Evolutionary conservation across 1,140 invertebrate species (phyloP), one percentile per base, ranked within the genome.

Genomic region (Conus betulinus): DNA sequence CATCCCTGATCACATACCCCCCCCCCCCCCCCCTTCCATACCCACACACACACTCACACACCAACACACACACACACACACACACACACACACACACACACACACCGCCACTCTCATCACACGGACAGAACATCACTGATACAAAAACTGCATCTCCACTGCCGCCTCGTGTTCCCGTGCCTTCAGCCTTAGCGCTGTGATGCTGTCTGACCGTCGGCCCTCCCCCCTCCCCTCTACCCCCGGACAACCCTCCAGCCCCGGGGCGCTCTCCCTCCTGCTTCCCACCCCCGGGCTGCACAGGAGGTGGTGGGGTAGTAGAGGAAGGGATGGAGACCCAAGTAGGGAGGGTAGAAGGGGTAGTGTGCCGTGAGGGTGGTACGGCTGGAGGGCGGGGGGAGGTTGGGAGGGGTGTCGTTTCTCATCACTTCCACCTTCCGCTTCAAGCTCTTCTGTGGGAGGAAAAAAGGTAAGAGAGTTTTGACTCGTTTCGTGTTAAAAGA

Each of bases 101-200:
- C 76, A 79, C n/a, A 17, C 76, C n/a, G 5, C 11, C n/a, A 13
- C n/a, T 1, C 39, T 79, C 10, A 11, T 13, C 11, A 13, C 76
- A 79, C n/a, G 3, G 3, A 39, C 39, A 39, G 39, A 39, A 39
- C 78, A 7, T 81, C 78, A 15, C 87, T 91, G 89, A 63, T 91
- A 92, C 79, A 91, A 57, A 85, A 90, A 91, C 79, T 92, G 89
- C 96, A 98, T 97, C 94, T 98, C 98, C 91, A 98, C 95, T 92
- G 97, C 97, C 11, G 98, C 95, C 94, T 98, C 98, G 95, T 99
- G 98, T 95, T 99, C 98, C 10, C 98, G 96, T 0, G 98, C 98
- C 91, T 98, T 98, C 87, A 98, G 95, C 89, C 98, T 95, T 8
- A 99, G 95, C 0, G 98, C 97, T 1, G 98, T 98, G 89, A 99